Conservation (phyloP, 2,888 invertebrate genomes). For the Thysanoteuthis rhombus region DNA sequence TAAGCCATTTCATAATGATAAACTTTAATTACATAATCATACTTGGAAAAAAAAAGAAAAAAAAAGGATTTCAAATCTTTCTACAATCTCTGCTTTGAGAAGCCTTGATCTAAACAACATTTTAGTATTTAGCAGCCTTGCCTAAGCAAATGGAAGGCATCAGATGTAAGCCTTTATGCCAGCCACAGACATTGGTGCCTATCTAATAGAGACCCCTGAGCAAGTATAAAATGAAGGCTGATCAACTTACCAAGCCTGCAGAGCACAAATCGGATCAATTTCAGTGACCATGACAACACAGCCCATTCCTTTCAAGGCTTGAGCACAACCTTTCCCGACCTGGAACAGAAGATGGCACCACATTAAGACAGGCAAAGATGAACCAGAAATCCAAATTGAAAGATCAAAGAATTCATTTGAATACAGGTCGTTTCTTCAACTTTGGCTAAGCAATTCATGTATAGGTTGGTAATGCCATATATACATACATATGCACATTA, state of each 20-base stretch:
- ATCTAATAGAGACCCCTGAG: neutral
- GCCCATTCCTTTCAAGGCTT: conserved; percentile 92
- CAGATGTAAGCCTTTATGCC: no score
- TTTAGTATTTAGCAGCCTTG: no score
- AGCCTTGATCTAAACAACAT: no score
- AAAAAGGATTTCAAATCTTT: no score
- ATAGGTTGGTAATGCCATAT: no score
- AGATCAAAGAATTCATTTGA: neutral
- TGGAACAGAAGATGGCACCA: conserved; percentile 38
- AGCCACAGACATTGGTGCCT: neutral
- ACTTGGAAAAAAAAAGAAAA: no score
- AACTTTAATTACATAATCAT: no score
- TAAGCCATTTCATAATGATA: no score
- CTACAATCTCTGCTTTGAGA: no score
- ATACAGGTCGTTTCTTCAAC: neutral
- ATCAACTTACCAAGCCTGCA: conserved; percentile 83
- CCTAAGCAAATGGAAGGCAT: no score
- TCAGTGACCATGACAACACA: conserved; percentile 93
- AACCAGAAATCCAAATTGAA: neutral
- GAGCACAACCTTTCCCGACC: conserved; percentile 94
- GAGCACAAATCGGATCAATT: conserved; percentile 96
- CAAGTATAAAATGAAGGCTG: neutral
- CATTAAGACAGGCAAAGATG: neutral
- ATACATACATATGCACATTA: no score
- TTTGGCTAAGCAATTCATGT: neutral